Conservation (phyloP, 2,797 vertebrate species). For the Leontocebus nigricollis region DNA sequence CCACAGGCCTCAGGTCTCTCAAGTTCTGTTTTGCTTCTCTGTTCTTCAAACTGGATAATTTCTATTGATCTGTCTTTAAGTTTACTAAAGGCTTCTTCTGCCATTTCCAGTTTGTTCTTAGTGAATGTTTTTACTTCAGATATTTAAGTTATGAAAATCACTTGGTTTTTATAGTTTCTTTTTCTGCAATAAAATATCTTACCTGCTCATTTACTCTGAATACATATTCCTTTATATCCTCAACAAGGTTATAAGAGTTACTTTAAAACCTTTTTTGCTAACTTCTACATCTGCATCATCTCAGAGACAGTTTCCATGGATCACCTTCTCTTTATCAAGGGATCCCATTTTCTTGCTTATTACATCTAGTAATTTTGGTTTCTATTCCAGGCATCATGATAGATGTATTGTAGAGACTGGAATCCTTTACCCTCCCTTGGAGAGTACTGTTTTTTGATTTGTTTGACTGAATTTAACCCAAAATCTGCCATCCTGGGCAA, state of each 20-base stretch:
- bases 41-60: neutral
- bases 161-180: neutral
- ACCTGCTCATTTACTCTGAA: neutral
- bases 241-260: neutral
- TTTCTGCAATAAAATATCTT: neutral
- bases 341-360: neutral
- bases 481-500: neutral
- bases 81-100: neutral
- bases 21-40: neutral
- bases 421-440: neutral
- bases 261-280: neutral
- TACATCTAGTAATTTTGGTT: neutral
- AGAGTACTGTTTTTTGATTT: neutral
- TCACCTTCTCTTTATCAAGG: neutral
- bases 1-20: neutral
- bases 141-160: neutral
- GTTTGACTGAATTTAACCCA: neutral
- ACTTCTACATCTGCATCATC: neutral
- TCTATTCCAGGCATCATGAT: neutral
- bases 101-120: neutral
- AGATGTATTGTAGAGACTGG: neutral
- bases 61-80: neutral
- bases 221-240: neutral
- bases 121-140: neutral
- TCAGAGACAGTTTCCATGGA: neutral